These are phyloP conservation scores for Junco hyemalis DNA, from an alignment of 2,113 vertebrate species.

Conservation along the genomic window DNA sequence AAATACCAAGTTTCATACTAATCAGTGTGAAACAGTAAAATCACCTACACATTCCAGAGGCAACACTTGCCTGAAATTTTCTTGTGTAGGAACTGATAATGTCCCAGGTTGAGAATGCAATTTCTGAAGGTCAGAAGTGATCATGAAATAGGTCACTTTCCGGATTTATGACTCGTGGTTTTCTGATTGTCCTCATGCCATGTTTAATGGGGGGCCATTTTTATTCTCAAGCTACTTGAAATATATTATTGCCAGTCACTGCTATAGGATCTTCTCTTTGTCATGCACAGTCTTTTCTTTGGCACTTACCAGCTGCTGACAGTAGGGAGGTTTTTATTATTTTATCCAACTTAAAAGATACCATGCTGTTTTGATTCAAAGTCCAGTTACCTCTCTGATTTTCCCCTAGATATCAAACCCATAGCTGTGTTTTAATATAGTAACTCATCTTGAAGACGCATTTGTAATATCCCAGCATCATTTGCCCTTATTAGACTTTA, in stretches of 20 bases:
- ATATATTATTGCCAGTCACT: not conserved
- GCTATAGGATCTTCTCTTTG: not conserved
- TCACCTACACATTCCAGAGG: not conserved
- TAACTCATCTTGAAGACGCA: not conserved
- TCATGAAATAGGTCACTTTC: not conserved
- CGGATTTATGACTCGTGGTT: not conserved
- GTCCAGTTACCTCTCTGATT: not conserved
- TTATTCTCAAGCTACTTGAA: not conserved
- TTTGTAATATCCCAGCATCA: not conserved
- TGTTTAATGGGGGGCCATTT: not conserved
- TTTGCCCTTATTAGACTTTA: not conserved
- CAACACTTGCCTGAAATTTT: not conserved
- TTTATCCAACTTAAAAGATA: not conserved
- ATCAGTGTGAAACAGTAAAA: not conserved
- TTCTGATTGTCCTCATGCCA: not conserved
- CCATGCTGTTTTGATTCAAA: not conserved
- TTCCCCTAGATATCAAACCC: not conserved
- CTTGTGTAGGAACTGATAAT: not conserved
- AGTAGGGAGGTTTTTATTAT: not conserved
- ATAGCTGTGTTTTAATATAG: not conserved
- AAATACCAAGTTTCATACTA: not conserved
- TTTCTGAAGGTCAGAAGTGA: not conserved
- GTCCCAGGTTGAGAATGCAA: not conserved
- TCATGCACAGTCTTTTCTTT: not conserved
- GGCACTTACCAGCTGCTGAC: not conserved